phyloP scores from a whole-genome alignment of 2,888 invertebrate species.

The Tanytarsus gracilentus region DNA sequence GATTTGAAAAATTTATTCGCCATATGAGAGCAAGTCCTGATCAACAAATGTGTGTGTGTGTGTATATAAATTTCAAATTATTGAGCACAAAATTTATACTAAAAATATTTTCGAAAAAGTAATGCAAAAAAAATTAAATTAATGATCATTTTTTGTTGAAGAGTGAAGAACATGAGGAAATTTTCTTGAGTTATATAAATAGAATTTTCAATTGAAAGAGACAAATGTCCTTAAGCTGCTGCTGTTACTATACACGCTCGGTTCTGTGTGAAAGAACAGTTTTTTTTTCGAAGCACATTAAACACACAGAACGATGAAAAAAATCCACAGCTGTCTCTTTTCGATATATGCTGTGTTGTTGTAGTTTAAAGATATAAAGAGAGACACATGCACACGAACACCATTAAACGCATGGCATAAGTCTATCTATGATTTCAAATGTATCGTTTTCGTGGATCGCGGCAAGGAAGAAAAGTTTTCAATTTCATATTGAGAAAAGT shows the following conservation, averaged over 20 bases:
- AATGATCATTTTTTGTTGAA: too few relatives aligned
- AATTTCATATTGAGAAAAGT: too few relatives aligned
- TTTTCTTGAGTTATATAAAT: conserved; percentile 25
- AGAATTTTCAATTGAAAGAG: conserved; percentile 20
- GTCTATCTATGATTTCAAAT: too few relatives aligned
- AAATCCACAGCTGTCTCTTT: conserved; percentile 25
- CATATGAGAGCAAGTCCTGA: background rate
- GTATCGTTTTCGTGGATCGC: too few relatives aligned
- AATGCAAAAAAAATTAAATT: too few relatives aligned
- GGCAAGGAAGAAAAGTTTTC: too few relatives aligned
- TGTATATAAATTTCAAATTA: background rate
- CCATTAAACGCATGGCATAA: too few relatives aligned
- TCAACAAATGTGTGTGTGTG: background rate
- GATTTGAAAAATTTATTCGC: conserved; percentile 1
- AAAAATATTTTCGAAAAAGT: too few relatives aligned
- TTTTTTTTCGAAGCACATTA: conserved; percentile 10
- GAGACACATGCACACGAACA: too few relatives aligned
- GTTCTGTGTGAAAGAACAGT: conserved; percentile 6
- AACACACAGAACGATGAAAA: conserved; percentile 3
- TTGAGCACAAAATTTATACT: too few relatives aligned
- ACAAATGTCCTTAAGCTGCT: conserved; percentile 18
- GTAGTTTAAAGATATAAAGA: background rate
- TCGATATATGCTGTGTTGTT: conserved; percentile 2
- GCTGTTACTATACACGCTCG: background rate
- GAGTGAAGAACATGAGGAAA: too few relatives aligned